phyloP scores from a whole-genome alignment of 2,888 invertebrate genomes.

The Tanypteryx hageni region DNA sequence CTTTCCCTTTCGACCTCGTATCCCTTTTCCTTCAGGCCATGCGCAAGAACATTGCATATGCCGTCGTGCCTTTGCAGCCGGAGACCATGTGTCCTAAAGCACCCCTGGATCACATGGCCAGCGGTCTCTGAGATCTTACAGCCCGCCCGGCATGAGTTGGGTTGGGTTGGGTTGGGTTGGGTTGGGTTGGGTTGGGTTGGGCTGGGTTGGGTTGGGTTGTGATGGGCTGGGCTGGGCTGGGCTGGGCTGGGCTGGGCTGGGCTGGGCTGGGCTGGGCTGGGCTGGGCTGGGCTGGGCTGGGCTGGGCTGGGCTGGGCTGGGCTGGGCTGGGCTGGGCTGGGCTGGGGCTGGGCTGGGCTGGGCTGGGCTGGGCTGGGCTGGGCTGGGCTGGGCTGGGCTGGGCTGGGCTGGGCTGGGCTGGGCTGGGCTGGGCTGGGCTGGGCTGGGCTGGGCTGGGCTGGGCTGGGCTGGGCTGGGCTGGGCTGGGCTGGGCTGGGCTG shows the following conservation, averaged over 20 bases:
- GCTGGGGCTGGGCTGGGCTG: background rate
- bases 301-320: background rate
- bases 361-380: background rate
- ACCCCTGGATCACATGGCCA: no score
- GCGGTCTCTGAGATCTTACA: no score
- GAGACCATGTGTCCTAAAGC: no score
- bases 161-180: slow-evolving; percentile 1
- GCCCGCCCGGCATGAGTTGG: no score
- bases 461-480: background rate
- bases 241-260: background rate
- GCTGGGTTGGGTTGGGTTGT: background rate
- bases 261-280: background rate
- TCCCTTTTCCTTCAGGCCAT: no score
- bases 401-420: background rate
- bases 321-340: background rate
- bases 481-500: background rate
- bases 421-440: background rate
- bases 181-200: slow-evolving; percentile 1
- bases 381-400: background rate
- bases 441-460: background rate
- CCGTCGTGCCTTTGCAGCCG: no score
- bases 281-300: background rate
- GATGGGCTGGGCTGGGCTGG: background rate
- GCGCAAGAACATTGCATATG: no score
- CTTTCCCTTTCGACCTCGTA: no score